A percentile compares a stretch with the other conserved stretches of the same genome.
phyloP scores from a whole-genome alignment of 1,140 invertebrate species.

The Wiebesia pumilae region DNA sequence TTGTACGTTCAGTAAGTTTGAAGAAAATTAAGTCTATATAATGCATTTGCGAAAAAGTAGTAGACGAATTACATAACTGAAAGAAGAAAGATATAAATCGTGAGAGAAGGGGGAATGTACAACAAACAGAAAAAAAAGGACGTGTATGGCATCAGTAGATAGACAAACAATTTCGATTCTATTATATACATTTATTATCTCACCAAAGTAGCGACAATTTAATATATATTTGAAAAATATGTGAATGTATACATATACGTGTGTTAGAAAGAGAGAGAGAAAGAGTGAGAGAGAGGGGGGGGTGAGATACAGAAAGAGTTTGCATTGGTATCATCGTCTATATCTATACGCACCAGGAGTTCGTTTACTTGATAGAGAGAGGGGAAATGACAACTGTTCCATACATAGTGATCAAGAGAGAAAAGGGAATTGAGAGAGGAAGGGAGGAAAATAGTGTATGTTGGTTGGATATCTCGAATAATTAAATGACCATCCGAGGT shows the following conservation, averaged over 20 bases:
- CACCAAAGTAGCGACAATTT: background rate
- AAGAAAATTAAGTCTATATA: too few relatives aligned
- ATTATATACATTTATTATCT: slow-evolving; percentile 73
- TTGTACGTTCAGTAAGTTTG: too few relatives aligned
- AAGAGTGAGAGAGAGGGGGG: background rate
- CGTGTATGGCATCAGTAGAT: slow-evolving; percentile 71
- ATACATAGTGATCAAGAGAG: slow-evolving; percentile 49
- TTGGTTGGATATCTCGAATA: slow-evolving; percentile 72
- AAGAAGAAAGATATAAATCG: background rate
- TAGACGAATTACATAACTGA: too few relatives aligned
- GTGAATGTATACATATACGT: background rate
- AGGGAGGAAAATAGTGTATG: slow-evolving; percentile 49
- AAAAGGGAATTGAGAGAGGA: slow-evolving; percentile 23
- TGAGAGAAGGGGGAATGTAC: background rate
- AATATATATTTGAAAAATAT: background rate
- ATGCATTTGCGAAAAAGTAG: too few relatives aligned
- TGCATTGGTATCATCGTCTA: slow-evolving; percentile 39
- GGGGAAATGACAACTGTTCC: slow-evolving; percentile 50
- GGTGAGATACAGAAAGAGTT: slow-evolving; percentile 54
- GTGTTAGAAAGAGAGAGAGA: too few relatives aligned
- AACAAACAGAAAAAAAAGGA: background rate
- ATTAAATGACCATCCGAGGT: slow-evolving; percentile 74
- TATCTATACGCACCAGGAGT: background rate
- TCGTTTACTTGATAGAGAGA: background rate
- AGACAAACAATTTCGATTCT: slow-evolving; percentile 75